Evolutionary conservation across 64 coral and sea anemone species (phyloP).

Genomic region (Montipora capricornis): DNA sequence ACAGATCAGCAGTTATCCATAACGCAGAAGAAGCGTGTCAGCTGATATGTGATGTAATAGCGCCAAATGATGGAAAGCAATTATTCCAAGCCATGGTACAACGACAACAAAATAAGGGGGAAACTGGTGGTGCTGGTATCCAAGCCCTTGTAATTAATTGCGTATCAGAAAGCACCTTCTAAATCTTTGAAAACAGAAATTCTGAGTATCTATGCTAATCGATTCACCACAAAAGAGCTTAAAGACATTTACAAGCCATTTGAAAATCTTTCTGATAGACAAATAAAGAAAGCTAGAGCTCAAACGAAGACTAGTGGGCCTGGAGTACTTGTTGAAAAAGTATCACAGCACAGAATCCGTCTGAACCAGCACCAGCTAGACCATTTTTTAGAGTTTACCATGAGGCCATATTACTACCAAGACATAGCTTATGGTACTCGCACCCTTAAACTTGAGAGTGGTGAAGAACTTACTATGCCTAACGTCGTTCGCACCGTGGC

Average conservation of each 20-base stretch:
- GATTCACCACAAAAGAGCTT: conserved; percentile 13
- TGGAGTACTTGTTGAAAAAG: not conserved
- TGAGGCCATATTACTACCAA: conserved; percentile 54
- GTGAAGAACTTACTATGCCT: conserved; percentile 54
- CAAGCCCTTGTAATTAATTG: conserved; percentile 13
- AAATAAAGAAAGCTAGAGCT: conserved; percentile 37
- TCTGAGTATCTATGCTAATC: conserved; percentile 49
- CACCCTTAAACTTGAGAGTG: conserved; percentile 57
- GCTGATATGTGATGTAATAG: conserved; percentile 30
- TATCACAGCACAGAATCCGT: conserved; percentile 31
- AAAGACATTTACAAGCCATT: conserved; percentile 38
- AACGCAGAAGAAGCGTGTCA: conserved; percentile 46
- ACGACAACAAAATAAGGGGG: not conserved
- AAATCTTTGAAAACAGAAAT: conserved; percentile 51
- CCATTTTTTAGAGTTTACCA: conserved; percentile 67
- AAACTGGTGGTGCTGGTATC: not conserved
- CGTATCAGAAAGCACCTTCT: conserved; percentile 42
- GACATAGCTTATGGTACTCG: conserved; percentile 63
- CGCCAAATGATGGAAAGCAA: not conserved
- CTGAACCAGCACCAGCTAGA: conserved; percentile 54
- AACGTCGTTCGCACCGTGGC: conserved; percentile 54
- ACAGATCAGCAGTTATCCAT: conserved; percentile 35
- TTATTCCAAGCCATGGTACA: conserved; percentile 13
- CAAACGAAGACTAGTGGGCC: not conserved
- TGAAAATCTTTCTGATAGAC: conserved; percentile 26